phyloP scores from a whole-genome alignment of 2,888 invertebrate genomes.

The Sesia apiformis region DNA sequence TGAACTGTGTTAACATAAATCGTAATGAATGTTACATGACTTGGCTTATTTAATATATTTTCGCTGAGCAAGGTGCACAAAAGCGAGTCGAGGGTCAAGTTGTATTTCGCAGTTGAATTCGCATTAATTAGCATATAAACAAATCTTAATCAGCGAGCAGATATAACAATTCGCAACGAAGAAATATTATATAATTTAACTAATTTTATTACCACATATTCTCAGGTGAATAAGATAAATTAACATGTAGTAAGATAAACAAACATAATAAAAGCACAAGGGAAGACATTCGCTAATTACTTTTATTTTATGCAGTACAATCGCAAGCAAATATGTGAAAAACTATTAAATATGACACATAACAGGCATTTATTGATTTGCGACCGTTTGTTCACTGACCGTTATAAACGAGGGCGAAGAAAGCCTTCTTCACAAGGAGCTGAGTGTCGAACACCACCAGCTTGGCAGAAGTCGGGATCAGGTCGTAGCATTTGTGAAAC shows the following conservation, averaged over 20 bases:
- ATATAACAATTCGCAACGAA: too few species aligned
- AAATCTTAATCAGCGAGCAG: too few species aligned
- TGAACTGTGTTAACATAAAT: conserved; percentile 44
- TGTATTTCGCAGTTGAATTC: too few species aligned
- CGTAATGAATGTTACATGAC: conserved; percentile 1
- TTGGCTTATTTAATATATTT: background rate
- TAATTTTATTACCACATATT: too few species aligned
- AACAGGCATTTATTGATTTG: too few species aligned
- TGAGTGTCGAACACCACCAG: conserved; percentile 99
- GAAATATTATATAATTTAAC: too few species aligned
- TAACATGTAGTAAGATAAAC: too few species aligned
- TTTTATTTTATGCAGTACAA: background rate
- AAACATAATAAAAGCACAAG: too few species aligned
- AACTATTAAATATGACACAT: background rate
- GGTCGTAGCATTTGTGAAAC: conserved; percentile 99
- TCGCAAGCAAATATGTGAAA: background rate
- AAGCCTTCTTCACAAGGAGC: conserved; percentile 97
- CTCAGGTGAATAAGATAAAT: too few species aligned
- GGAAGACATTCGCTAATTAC: background rate
- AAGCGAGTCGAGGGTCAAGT: too few species aligned
- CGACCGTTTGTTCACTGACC: conserved; percentile 71
- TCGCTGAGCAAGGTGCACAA: too few species aligned
- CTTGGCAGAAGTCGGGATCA: conserved; percentile 99
- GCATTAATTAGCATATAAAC: too few species aligned
- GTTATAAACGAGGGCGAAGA: conserved; percentile 99